phyloP scores from a whole-genome alignment of 1,140 invertebrate genomes.

The Drosophila rufa region DNA sequence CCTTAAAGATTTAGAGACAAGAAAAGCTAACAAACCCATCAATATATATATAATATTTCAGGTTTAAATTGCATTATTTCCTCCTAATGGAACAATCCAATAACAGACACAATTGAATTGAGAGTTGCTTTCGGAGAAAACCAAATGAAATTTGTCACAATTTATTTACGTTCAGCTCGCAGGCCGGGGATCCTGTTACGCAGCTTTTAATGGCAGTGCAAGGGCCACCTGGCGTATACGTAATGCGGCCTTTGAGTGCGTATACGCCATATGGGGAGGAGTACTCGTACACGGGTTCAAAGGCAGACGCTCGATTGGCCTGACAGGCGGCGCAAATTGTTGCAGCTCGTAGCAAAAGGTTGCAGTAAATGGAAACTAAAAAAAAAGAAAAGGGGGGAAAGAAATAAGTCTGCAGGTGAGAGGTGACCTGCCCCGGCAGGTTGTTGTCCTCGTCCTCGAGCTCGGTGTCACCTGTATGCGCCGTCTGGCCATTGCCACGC shows the following conservation, averaged over 20 bases:
- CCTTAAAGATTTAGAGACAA: too few species aligned
- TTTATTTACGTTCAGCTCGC: neutral
- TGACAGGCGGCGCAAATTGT: constrained; percentile 35
- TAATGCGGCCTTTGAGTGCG: constrained; percentile 60
- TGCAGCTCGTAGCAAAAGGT: constrained; percentile 3
- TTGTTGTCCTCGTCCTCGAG: constrained; percentile 67
- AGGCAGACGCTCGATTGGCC: constrained; percentile 51
- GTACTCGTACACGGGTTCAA: constrained; percentile 1
- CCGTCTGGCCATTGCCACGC: constrained; percentile 47
- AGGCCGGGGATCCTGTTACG: neutral
- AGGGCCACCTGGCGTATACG: constrained; percentile 35
- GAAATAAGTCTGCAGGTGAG: neutral
- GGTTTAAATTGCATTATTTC: neutral
- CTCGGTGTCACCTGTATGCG: constrained; percentile 36
- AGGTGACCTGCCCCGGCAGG: constrained; percentile 51
- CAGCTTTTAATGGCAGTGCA: neutral
- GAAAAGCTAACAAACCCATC: neutral
- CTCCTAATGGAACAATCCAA: too few species aligned
- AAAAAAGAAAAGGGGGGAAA: neutral
- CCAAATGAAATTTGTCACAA: neutral
- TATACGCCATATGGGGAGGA: constrained; percentile 34
- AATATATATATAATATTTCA: too few species aligned
- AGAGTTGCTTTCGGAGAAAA: neutral
- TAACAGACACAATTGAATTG: neutral
- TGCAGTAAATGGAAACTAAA: constrained; percentile 19